Evolutionary conservation across 1,140 invertebrate species (phyloP).

Genomic region (Drosophila gunungcola): DNA sequence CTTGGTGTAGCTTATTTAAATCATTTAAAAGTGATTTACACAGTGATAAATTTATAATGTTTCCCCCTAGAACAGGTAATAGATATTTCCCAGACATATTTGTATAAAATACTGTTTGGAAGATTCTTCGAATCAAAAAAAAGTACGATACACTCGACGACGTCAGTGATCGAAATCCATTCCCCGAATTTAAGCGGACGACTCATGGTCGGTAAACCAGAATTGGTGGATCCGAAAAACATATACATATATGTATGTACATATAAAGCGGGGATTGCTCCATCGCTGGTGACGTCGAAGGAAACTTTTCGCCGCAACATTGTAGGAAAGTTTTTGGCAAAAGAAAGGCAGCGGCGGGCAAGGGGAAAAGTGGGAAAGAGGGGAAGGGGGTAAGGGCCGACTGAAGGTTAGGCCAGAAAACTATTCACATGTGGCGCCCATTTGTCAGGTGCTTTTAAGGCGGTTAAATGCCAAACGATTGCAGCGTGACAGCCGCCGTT

Average conservation of each 20-base stretch:
- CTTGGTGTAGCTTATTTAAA: too few species aligned
- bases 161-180: slow-evolving; percentile 23
- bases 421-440: slow-evolving; percentile 66
- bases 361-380: background rate
- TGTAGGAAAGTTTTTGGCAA: slow-evolving; percentile 21
- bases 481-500: slow-evolving; percentile 59
- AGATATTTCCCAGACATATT: slow-evolving; percentile 23
- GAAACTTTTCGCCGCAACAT: slow-evolving; percentile 8
- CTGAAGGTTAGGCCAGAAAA: slow-evolving; percentile 19
- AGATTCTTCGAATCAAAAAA: slow-evolving; percentile 4
- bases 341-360: too few species aligned
- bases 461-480: slow-evolving; percentile 39
- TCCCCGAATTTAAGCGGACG: slow-evolving; percentile 8
- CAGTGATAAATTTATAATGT: too few species aligned
- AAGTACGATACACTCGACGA: slow-evolving; percentile 5
- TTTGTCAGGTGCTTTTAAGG: slow-evolving; percentile 54
- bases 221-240: slow-evolving; percentile 9
- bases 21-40: too few species aligned
- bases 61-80: background rate
- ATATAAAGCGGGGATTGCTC: slow-evolving; percentile 18
- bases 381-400: background rate
- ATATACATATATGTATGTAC: background rate
- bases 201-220: slow-evolving; percentile 10
- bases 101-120: background rate
- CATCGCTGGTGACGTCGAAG: slow-evolving; percentile 16